These are phyloP conservation scores for Drosophila mayri DNA, from an alignment of 1,140 invertebrate species.

Conservation along the genomic window DNA sequence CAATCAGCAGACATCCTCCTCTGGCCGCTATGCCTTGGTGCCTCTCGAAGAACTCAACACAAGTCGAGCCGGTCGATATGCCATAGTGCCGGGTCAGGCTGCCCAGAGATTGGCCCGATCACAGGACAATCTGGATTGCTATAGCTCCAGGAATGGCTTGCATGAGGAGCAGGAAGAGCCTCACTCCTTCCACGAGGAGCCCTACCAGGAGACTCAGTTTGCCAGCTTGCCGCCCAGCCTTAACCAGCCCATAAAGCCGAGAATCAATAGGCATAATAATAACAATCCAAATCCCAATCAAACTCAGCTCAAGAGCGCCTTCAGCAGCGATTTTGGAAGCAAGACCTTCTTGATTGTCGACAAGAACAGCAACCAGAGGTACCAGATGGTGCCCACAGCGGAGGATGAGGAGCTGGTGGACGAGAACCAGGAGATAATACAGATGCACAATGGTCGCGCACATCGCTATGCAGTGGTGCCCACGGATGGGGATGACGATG, in stretches of 20 bases:
- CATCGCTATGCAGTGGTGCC: constrained; percentile 88
- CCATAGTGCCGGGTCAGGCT: constrained; percentile 63
- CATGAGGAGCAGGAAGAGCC: constrained; percentile 68
- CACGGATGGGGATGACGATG: constrained; percentile 84
- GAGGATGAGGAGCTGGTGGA: constrained; percentile 87
- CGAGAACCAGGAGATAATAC: constrained; percentile 86
- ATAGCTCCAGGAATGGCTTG: constrained; percentile 56
- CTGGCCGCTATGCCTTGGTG: constrained; percentile 85
- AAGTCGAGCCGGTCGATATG: constrained; percentile 57
- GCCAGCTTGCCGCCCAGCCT: constrained; percentile 70
- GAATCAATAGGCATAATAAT: constrained; percentile 20
- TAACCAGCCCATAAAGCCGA: constrained; percentile 38
- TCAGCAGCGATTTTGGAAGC: constrained; percentile 86
- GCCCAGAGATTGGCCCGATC: constrained; percentile 69
- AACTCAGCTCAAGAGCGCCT: constrained; percentile 84
- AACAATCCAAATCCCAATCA: constrained; percentile 35
- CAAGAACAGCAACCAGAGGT: constrained; percentile 87
- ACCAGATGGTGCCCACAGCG: constrained; percentile 87
- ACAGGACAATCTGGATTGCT: constrained; percentile 76
- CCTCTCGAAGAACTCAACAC: constrained; percentile 84
- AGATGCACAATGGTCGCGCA: constrained; percentile 87
- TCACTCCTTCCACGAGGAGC: constrained; percentile 76
- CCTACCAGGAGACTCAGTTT: constrained; percentile 72
- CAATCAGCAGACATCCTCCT: constrained; percentile 53
- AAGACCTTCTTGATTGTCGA: constrained; percentile 87